phyloP scores from a whole-genome alignment of 1,140 invertebrate genomes.

The Ephestia elutella region DNA sequence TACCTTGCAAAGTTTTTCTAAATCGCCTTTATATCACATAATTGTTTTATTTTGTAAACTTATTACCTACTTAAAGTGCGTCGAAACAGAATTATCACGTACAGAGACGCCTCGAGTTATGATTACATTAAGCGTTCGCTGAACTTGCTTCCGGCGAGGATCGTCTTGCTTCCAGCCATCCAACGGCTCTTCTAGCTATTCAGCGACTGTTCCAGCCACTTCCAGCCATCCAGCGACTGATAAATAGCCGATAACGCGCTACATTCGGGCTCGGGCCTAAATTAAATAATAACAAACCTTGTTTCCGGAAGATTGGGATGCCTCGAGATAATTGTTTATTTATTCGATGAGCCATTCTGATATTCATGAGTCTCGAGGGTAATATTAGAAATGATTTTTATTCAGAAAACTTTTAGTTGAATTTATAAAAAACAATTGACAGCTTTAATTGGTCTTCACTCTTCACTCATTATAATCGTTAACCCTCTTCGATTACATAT shows the following conservation, averaged over 20 bases:
- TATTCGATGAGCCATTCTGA: neutral
- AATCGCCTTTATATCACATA: no score
- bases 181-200: neutral
- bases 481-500: no score
- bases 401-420: no score
- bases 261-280: neutral
- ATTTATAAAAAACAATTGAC: no score
- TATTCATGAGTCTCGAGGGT: no score
- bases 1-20: no score
- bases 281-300: neutral
- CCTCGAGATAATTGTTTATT: neutral
- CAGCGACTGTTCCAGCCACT: neutral
- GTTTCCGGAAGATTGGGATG: neutral
- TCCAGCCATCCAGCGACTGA: neutral
- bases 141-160: conserved; percentile 25
- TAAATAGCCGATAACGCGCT: neutral
- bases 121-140: conserved; percentile 31
- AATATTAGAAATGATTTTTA: no score
- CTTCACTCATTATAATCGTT: no score
- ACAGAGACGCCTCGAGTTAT: conserved; percentile 17
- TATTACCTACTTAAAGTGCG: neutral
- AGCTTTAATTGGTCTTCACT: no score
- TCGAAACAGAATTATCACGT: neutral
- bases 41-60: neutral
- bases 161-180: neutral